Evolutionary conservation across 1,140 invertebrate genomes (phyloP), one percentile per base, ranked within the genome.

Genomic region (Hylaeus anthracinus): DNA sequence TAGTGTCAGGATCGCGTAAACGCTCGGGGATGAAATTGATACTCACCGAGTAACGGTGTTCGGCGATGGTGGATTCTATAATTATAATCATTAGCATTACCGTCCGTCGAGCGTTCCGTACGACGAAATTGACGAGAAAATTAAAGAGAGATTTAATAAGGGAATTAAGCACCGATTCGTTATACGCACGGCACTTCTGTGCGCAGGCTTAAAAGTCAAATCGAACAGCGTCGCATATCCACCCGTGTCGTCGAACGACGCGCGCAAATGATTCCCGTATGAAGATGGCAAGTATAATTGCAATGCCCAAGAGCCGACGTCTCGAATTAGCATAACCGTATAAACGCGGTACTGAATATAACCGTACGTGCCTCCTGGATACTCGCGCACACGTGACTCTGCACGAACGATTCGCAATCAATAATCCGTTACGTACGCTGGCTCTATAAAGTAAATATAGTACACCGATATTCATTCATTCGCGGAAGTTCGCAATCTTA

Each of bases 301-400:
- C 45, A 72, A 83, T 51, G 39, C 51, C 37, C n/a, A 74, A 58
- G 55, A 78, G 45, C 72, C 10, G 41, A 81, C 74, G 67, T 63
- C 15, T 58, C 8, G 37, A 75, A 84, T 87, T 86, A 81, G 63
- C 78, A 73, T 87, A 86, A 83, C 12, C 37, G 71, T 79, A 70
- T 53, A 63, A 61, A 61, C 45, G 60, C 64, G n/a, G 2, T 26
- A 26, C 63, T 39, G 37, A 8, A 56, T 12, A 43, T 67, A 69
- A 55, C 15, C 56, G n/a, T 12, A 41, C 43, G 41, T 45, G 63
- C 10, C 43, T 51, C 10, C 12, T 5, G 6, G 26, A 8, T 41
- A 8, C 8, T 26, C 2, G 6, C 55, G 37, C 15, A n/a, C 14
- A 26, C 41, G 37, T 14, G 66, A 9, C 26, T 12, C 6, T 56